Percentiles rank a stretch among this genome's conserved stretches.
phyloP scores from a whole-genome alignment of 2,797 vertebrate genomes.

The Alauda arvensis region DNA sequence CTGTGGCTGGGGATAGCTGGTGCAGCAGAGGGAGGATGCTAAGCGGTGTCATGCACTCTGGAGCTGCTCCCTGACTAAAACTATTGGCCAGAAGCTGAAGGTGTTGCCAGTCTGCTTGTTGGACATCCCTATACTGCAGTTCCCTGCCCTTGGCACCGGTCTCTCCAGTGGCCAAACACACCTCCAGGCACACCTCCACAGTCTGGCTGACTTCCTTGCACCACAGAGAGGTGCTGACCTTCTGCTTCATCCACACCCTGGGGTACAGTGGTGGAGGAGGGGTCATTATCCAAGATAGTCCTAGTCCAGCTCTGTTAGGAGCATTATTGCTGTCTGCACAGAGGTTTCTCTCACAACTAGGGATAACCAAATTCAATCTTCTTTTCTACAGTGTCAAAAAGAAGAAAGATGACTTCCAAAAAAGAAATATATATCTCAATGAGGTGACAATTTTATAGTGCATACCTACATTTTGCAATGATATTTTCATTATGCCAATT shows the following conservation, averaged over 20 bases:
- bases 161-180: neutral
- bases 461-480: neutral
- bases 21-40: neutral
- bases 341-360: neutral
- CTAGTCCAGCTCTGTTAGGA: neutral
- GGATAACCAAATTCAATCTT: neutral
- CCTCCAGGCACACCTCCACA: neutral
- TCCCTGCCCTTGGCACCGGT: neutral
- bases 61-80: neutral
- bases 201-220: neutral
- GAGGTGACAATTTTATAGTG: neutral
- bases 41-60: neutral
- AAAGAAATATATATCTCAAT: neutral
- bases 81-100: neutral
- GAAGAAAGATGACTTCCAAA: neutral
- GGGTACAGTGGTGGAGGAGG: neutral
- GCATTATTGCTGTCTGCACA: neutral
- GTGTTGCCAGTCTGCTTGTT: neutral
- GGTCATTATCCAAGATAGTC: neutral
- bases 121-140: neutral
- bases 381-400: neutral
- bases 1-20: neutral
- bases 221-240: neutral
- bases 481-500: neutral
- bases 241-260: neutral